phyloP scores from a whole-genome alignment of 2,113 vertebrate species.

The Lonchura striata region DNA sequence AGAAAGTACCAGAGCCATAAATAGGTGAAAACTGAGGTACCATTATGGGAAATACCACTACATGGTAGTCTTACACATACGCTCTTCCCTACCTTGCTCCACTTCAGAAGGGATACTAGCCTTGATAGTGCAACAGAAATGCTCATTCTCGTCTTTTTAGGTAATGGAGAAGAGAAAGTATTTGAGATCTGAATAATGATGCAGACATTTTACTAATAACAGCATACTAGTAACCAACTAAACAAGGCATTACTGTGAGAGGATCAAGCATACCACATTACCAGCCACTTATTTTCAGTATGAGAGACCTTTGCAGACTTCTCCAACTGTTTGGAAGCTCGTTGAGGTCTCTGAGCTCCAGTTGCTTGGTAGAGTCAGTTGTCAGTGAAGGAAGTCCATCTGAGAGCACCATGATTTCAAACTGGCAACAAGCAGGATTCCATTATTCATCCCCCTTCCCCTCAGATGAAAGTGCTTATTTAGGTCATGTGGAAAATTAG shows the following conservation, averaged over 20 bases:
- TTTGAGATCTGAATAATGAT: neutral
- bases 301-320: neutral
- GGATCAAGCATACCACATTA: neutral
- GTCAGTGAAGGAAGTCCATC: neutral
- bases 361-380: neutral
- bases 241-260: neutral
- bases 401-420: neutral
- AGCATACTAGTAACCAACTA: neutral
- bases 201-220: neutral
- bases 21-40: neutral
- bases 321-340: neutral
- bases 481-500: neutral
- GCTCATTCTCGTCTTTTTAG: neutral
- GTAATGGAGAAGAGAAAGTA: neutral
- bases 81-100: neutral
- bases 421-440: neutral
- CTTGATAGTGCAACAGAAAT: neutral
- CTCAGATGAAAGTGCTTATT: neutral
- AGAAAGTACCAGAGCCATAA: neutral
- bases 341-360: neutral
- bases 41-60: neutral
- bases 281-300: neutral
- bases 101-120: neutral
- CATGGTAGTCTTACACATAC: accelerated
- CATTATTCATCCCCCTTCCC: neutral